Base-by-base conservation (phyloP, 2,888 invertebrate genomes). In the Drosophila maculinotata region DNA sequence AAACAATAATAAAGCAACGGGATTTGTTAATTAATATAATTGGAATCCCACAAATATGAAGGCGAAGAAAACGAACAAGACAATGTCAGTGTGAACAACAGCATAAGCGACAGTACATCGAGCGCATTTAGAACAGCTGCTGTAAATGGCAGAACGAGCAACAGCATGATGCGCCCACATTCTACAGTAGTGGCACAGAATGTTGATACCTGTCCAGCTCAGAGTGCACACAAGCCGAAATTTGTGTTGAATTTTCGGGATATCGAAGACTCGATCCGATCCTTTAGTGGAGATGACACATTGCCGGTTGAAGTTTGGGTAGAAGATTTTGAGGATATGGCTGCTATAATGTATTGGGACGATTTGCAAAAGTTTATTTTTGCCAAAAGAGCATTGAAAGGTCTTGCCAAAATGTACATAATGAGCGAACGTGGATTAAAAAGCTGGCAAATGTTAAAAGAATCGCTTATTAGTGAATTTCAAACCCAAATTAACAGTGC, bases 301-400 rank as follows among this genome's bases (percentile, higher is more conserved):
- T n/a, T n/a, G n/a, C n/a, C n/a, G n/a, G n/a, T n/a, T n/a, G n/a
- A n/a, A n/a, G n/a, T n/a, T n/a, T n/a, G n/a, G n/a, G n/a, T n/a
- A n/a, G n/a, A n/a, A n/a, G n/a, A 45, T 31, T 45, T 45, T n/a
- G 44, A 45, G 17, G 44, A 45, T 3, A 30, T 45, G n/a, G 44
- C 44, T 10, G 1, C n/a, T 6, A 30, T 17, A 17, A 30, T 30
- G 30, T 6, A 8, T 14, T 45, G 31, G 31, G 44, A 25, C 17
- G 30, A 30, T 3, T 31, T 45, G 28, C 31, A 45, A 31, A 45
- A 45, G 17, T 45, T 30, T 17, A 45, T 45, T 17, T 45, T 45
- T 31, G 44, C 44, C 3, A 44, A 53, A 6, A 23, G 36, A 36
- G 12, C 36, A 6, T 17, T 53, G 10, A 42, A 36, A 44, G 42